Base-by-base conservation (phyloP, 2,888 invertebrate genomes). In the Ochropleura leucogaster region DNA sequence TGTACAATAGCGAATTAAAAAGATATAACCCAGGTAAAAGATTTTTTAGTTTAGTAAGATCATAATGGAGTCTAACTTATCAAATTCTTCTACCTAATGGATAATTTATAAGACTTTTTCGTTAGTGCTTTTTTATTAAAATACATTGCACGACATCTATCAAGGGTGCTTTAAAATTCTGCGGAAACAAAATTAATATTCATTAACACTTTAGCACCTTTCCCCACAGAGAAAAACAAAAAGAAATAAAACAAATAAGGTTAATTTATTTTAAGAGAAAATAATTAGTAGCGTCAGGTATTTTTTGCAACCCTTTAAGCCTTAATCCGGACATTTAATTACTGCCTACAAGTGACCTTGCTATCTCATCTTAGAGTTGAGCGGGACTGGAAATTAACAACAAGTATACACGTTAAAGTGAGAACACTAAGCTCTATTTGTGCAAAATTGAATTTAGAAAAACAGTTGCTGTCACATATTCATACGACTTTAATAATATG, bases 231-330 rank as follows among this genome's bases (percentile, higher is more conserved):
- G 49, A 60, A 68, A 68, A 79, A 64, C 16, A 72, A 79, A 74
- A 71, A 51, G 0, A 74, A 55, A 74, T 68, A 64, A 63, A 74
- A 84, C 68, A 85, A 87, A 85, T 78, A 85, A 64, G 65, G 65
- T 66, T 74, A 68, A 84, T 87, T 81, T 79, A 68, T 85, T 30
- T 79, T 65, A 57, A 63, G 69, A 63, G 60, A 68, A 77, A 76
- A 79, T 79, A 82, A 87, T 87, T 82, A 68, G 68, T 67, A 73
- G 60, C 72, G 70, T 77, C 75, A 81, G 75, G 79, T 78, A 85
- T 70, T 74, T 83, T 84, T 84, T 72, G 74, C 65, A 62, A 68
- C 70, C 67, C 74, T 80, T 86, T 76, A 64, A 51, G 46, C 64
- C 46, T 69, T 85, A 74, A 77, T 67, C 64, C 57, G 69, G 46